phyloP scores from a whole-genome alignment of 1,140 invertebrate species.

The Drosophila willistoni region DNA sequence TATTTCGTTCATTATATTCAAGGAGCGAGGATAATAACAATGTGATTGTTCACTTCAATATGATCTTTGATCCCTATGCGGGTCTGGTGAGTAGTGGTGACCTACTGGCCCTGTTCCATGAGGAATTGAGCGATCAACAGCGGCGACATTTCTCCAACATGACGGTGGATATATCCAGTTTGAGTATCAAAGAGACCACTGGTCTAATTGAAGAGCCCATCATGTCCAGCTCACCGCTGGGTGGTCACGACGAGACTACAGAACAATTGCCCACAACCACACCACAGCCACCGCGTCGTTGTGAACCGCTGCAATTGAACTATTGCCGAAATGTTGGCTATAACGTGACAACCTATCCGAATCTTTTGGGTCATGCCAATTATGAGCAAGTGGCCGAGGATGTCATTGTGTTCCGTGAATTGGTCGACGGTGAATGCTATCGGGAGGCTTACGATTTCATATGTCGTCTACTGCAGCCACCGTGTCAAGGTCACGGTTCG shows the following conservation, averaged over 20 bases:
- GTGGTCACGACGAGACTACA: constrained; percentile 69
- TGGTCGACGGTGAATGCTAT: constrained; percentile 94
- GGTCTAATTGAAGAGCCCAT: constrained; percentile 76
- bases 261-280: constrained; percentile 71
- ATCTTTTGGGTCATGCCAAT: constrained; percentile 88
- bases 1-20: constrained; percentile 37
- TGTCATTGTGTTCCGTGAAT: constrained; percentile 92
- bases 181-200: constrained; percentile 87
- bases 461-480: constrained; percentile 92
- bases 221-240: constrained; percentile 78
- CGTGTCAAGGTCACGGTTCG: constrained; percentile 85
- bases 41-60: constrained; percentile 89
- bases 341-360: constrained; percentile 93
- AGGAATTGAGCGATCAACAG: constrained; percentile 74
- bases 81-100: constrained; percentile 80
- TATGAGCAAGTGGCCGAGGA: constrained; percentile 89
- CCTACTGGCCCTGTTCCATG: constrained; percentile 72
- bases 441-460: constrained; percentile 93
- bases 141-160: constrained; percentile 86
- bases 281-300: constrained; percentile 85
- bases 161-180: constrained; percentile 87
- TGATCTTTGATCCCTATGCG: constrained; percentile 87
- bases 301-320: constrained; percentile 86
- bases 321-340: constrained; percentile 90
- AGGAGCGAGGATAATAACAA: constrained; percentile 86